Base-by-base conservation (phyloP, 92 coral and sea anemone species). In the Micromussa lordhowensis region DNA sequence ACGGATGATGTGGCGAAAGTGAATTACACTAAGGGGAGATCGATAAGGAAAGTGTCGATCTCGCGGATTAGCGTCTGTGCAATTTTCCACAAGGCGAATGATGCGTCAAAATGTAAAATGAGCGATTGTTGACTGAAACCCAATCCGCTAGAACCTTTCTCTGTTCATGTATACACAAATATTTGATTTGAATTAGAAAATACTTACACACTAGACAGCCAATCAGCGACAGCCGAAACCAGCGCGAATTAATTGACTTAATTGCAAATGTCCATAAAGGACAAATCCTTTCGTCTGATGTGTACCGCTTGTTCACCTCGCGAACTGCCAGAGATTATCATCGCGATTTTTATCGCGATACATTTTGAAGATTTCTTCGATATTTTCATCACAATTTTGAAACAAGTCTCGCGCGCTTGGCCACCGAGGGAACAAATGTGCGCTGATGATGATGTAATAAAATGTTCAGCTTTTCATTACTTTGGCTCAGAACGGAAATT, bases 121-220 rank as follows among this genome's bases (percentile, higher is more conserved):
- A 75, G 88, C 88, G 75, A 59, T 85, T 77, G 87, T 72, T 84
- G 88, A 77, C 75, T 78, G 89, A 77, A 86, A 86, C 66, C 89
- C 68, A 77, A 84, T 84, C 80, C 58, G 81, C 81, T 55, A 84
- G 80, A 75, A 64, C 79, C 77, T 86, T 40, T 74, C 74, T 78
- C 75, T 44, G 49, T 86, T 66, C 83, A 66, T 82, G 66, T 81
- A 79, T 57, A 78, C 82, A 71, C 88, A 91, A 91, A 87, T 88
- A 88, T 91, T 91, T 83, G 87, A 90, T 90, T 76, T 85, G 82
- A 87, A 91, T 91, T 82, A 91, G 86, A 87, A 87, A 83, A 88
- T 86, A 88, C 83, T 87, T 73, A 82, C 78, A 81, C 82, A 81
- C 19, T 59, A 80, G 69, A 31, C 76, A 91, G 86, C 94, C 94